Base-by-base conservation (phyloP, 2,888 invertebrate genomes). In the Lathronympha strigana region DNA sequence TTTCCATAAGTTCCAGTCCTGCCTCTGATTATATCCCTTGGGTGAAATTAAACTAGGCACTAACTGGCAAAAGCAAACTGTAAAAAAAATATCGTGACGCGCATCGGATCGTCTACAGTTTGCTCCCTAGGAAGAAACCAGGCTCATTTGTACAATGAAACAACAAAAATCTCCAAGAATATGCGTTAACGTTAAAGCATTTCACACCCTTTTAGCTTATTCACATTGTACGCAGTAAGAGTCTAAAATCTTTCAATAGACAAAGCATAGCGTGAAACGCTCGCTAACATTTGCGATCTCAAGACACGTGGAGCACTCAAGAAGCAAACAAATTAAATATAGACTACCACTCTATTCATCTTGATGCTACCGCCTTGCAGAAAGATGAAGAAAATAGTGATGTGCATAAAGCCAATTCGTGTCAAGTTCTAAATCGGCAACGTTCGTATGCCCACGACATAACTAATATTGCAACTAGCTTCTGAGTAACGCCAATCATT, bases 401-500 rank as follows among this genome's bases (percentile, higher is more conserved):
- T 68, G 67, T 63, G 68, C 67, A 66, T 55, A 55, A 60, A 66
- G 63, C 33, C 64, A 54, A 60, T 61, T 51, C 43, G 23, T 69
- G 71, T 68, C 70, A 68, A 68, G 72, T 64, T 72, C 62, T 76
- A 63, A 38, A 68, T 73, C 74, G 73, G 76, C 76, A 75, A 67
- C 74, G 77, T 73, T 72, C 69, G 71, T 67, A 67, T 69, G 68
- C 55, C 68, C 70, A 69, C 68, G 72, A 69, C 67, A 68, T 23
- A 72, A 72, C 73, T 72, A 66, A 70, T 68, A 67, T 68, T 73
- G 72, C 76, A 74, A 75, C 74, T 76, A 78, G 69, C 53, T 77
- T 83, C 82, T 82, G 82, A 72, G 71, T 77, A 80, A 77, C 78
- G 76, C 76, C 71, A 51, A 63, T 62, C 66, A 43, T 67, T 33